phyloP scores from a whole-genome alignment of 2,113 vertebrate genomes.

The Crotalus helleri region DNA sequence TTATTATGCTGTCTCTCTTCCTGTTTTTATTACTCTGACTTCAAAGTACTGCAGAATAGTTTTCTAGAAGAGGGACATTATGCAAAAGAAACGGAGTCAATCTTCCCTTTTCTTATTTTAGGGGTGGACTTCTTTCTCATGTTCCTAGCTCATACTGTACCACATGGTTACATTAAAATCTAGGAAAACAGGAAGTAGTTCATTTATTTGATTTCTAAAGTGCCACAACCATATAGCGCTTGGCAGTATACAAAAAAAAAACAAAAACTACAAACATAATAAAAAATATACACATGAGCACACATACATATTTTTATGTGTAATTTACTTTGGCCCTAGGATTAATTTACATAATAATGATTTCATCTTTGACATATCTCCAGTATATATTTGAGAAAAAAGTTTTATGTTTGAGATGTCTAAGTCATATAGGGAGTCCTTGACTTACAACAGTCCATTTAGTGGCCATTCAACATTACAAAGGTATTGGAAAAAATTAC shows the following conservation, averaged over 20 bases:
- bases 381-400: not conserved
- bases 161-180: not conserved
- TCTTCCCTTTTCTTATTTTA: not conserved
- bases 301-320: not conserved
- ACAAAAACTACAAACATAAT: not conserved
- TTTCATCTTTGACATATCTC: not conserved
- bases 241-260: not conserved
- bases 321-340: not conserved
- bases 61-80: not conserved
- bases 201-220: not conserved
- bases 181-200: not conserved
- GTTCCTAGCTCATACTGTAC: not conserved
- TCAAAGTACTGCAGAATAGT: not conserved
- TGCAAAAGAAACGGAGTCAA: not conserved
- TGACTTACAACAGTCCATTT: not conserved
- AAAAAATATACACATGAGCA: not conserved
- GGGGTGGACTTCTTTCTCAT: not conserved
- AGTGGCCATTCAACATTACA: not conserved
- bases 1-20: not conserved
- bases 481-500: not conserved
- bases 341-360: not conserved
- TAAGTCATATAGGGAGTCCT: not conserved
- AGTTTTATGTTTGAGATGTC: not conserved
- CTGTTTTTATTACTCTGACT: not conserved
- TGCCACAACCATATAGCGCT: not conserved